Percentiles rank a stretch among this genome's conserved stretches.
phyloP scores from a whole-genome alignment of 2,888 invertebrate genomes.

The Amblyjoppa fuscipennis region DNA sequence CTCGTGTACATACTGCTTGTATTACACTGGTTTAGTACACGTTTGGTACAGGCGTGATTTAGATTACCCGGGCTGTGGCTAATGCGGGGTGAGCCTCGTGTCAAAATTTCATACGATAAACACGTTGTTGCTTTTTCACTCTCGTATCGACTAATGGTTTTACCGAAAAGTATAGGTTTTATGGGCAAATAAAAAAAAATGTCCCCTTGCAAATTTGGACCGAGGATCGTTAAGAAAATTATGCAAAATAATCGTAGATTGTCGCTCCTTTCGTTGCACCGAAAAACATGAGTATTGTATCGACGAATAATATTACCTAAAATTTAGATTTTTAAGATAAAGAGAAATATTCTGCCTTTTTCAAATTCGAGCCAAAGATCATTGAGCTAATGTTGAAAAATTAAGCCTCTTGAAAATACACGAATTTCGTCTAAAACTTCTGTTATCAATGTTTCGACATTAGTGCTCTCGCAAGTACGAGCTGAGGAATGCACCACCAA shows the following conservation, averaged over 20 bases:
- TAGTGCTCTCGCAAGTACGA: conserved; percentile 44
- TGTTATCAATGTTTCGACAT: conserved; percentile 27
- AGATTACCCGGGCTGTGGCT: not conserved
- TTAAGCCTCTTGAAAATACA: not conserved
- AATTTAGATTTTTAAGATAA: too few relatives aligned
- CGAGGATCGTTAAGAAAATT: not conserved
- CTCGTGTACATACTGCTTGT: conserved; percentile 25
- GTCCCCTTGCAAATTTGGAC: not conserved
- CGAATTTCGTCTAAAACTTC: not conserved
- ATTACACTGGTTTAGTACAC: conserved; percentile 29
- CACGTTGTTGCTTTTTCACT: not conserved
- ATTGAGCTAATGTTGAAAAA: not conserved
- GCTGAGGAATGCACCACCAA: not conserved
- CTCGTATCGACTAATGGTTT: not conserved
- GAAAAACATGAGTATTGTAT: too few relatives aligned
- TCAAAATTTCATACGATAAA: not conserved
- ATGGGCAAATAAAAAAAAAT: not conserved
- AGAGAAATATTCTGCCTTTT: not conserved
- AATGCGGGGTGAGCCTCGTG: not conserved
- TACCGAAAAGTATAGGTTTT: not conserved
- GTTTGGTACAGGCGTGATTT: not conserved
- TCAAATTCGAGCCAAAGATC: too few relatives aligned
- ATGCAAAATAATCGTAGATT: not conserved
- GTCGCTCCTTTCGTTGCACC: too few relatives aligned
- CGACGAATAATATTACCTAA: too few relatives aligned